Evolutionary conservation across 2,888 invertebrate species (phyloP), one percentile per base, ranked within the genome.

Genomic region (Saturnia japonica): DNA sequence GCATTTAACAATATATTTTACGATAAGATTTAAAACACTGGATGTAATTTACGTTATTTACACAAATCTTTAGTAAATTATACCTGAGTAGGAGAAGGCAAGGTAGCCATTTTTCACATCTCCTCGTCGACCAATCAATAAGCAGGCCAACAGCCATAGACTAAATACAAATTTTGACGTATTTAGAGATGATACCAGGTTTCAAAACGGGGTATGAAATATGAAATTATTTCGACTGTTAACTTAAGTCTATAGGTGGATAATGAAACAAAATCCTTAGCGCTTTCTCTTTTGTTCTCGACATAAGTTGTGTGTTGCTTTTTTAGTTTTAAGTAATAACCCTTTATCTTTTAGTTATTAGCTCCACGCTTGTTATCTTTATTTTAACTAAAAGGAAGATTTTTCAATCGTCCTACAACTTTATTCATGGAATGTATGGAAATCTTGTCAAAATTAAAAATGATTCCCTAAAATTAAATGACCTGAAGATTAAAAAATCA

Each of bases 51-150:
- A 74, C 78, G 83, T 73, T 74, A 81, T 78, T 83, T 84, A 85
- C 82, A 82, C 82, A 88, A 81, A 87, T 88, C 86, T 80, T 80
- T 82, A 85, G 82, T 83, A 86, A 78, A 88, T 93, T n/a, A 94
- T 96, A 97, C 96, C 96, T 96, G 96, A 93, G 96, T 96, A 94
- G 97, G 96, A 95, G 96, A 97, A 94, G 96, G 97, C 96, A 97
- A 95, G 93, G 96, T 96, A 95, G 97, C 97, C 97, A 97, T 97
- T 96, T 97, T 96, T 94, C 89, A 94, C 94, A 94, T 94, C 91
- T 93, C 94, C 89, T 89, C 89, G 85, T 90, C 88, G 93, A 94
- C 94, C 94, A 94, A 94, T 94, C 94, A 94, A 94, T 94, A 94
- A 75, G 91, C 88, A 60, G 57, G 28, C 28, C 12, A 60, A 60